These are phyloP conservation scores for Agrenia bidenticulata DNA, from an alignment of 2,888 invertebrate genomes.

Conservation along the genomic window DNA sequence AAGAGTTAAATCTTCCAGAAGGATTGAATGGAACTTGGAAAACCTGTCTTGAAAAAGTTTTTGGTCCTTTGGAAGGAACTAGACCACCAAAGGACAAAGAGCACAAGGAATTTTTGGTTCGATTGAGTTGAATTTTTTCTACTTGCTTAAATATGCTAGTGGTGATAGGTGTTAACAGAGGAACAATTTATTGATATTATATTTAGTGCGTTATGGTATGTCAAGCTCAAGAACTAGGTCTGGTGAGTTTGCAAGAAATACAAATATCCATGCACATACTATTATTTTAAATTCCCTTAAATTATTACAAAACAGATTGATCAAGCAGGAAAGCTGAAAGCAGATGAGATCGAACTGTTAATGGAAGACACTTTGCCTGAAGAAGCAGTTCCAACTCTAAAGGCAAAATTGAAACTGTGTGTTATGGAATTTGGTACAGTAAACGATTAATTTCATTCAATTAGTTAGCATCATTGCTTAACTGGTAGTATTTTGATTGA, in stretches of 20 bases:
- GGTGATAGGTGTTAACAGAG: neutral
- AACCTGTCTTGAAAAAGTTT: neutral
- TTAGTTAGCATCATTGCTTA: too few species aligned
- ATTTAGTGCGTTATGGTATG: neutral
- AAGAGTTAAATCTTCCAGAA: neutral
- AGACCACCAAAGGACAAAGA: neutral
- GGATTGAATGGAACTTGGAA: neutral
- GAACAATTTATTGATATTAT: neutral
- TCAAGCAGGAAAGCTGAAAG: neutral
- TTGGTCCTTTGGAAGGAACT: neutral
- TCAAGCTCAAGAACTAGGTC: neutral
- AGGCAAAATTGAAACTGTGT: too few species aligned
- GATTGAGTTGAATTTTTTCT: neutral
- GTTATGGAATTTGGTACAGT: too few species aligned
- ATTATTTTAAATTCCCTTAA: neutral
- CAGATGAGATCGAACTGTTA: neutral
- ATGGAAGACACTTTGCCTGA: neutral
- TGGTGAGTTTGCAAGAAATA: neutral
- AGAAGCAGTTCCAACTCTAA: neutral
- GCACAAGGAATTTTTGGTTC: neutral
- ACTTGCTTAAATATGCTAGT: neutral
- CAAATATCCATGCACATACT: too few species aligned
- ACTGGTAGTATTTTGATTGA: too few species aligned
- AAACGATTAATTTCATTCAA: too few species aligned
- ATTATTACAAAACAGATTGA: neutral